phyloP scores from a whole-genome alignment of 2,888 invertebrate species.

The Deroplatys truncata region DNA sequence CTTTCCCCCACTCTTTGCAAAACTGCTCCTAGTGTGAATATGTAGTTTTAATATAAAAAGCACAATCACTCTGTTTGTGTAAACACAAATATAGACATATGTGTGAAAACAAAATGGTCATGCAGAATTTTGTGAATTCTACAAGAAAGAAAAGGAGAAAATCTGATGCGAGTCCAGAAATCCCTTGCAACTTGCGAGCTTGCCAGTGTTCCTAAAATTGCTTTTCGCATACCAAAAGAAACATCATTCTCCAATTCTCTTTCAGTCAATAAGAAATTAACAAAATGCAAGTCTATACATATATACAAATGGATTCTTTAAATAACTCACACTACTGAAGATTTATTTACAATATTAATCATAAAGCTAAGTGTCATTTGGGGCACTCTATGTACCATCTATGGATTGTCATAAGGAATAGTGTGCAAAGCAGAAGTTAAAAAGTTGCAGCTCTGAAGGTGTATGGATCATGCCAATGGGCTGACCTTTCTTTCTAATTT shows the following conservation, averaged over 20 bases:
- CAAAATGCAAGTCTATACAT: background rate
- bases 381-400: background rate
- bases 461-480: background rate
- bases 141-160: background rate
- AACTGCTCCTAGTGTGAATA: background rate
- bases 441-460: background rate
- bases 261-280: background rate
- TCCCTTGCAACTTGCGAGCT: constrained; percentile 15
- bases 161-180: constrained; percentile 18
- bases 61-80: background rate
- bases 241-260: background rate
- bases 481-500: background rate
- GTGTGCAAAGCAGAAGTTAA: background rate
- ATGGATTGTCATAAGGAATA: background rate
- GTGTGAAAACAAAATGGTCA: background rate
- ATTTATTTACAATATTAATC: background rate
- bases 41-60: background rate
- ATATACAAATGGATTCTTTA: background rate
- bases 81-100: background rate
- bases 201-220: background rate
- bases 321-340: background rate
- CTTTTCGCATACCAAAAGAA: background rate
- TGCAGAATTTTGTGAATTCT: background rate
- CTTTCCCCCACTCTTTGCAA: background rate
- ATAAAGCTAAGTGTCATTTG: background rate